Conservation (phyloP, 2,888 invertebrate genomes). For the Chelonus formosanus region DNA sequence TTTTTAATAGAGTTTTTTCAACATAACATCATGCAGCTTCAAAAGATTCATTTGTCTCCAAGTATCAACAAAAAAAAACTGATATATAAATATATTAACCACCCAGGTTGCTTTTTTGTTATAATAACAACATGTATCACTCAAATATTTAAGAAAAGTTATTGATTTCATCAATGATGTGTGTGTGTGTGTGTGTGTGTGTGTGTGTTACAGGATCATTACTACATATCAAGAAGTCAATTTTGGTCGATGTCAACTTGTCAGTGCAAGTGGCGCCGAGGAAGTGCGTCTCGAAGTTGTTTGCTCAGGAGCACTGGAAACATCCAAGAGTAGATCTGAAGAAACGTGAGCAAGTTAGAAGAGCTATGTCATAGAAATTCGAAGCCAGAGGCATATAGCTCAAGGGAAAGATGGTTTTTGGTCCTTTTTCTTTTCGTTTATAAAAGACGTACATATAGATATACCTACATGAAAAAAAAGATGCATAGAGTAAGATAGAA, state of each 20-base stretch:
- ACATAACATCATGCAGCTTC: too few relatives aligned
- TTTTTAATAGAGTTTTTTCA: too few relatives aligned
- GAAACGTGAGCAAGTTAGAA: constrained; percentile 33
- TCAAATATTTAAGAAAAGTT: not conserved
- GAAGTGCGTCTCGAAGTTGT: constrained; percentile 52
- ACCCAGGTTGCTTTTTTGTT: too few relatives aligned
- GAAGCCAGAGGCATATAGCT: constrained; percentile 43
- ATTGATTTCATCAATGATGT: not conserved
- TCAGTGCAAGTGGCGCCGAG: constrained; percentile 53
- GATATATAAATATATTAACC: too few relatives aligned
- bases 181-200: too few relatives aligned
- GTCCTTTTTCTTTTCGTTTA: constrained; percentile 13
- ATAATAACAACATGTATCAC: too few relatives aligned
- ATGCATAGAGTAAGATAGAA: constrained; percentile 12
- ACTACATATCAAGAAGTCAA: constrained; percentile 42
- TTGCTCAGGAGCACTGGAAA: constrained; percentile 58
- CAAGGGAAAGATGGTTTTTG: constrained; percentile 17
- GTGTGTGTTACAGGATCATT: too few relatives aligned
- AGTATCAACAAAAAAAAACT: too few relatives aligned
- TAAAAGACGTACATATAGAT: constrained; percentile 6
- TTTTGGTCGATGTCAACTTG: constrained; percentile 30
- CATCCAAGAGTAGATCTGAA: constrained; percentile 31
- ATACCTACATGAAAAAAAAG: constrained; percentile 17
- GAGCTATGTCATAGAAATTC: constrained; percentile 50
- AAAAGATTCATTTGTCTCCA: too few relatives aligned